phyloP scores from a whole-genome alignment of 2,113 vertebrate genomes.

The Sturnira hondurensis region DNA sequence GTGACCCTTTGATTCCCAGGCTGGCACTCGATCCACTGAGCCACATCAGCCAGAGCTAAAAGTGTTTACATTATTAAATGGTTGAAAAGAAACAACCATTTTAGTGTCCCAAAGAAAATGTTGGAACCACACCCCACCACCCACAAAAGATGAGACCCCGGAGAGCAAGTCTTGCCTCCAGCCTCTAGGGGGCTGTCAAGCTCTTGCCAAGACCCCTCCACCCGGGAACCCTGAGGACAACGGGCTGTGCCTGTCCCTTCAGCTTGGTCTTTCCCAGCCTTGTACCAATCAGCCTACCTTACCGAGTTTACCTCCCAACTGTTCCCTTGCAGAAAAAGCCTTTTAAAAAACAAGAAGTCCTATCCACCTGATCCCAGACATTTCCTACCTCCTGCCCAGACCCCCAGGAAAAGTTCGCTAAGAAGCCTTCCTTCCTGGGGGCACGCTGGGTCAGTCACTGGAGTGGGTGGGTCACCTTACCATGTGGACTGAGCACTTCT shows the following conservation, averaged over 20 bases:
- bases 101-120: too few species aligned
- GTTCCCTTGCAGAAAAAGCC: background rate
- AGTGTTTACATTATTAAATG: too few species aligned
- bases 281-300: background rate
- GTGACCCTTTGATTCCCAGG: too few species aligned
- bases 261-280: background rate
- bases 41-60: too few species aligned
- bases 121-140: too few species aligned
- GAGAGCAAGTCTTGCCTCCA: background rate
- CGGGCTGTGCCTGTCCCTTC: too few species aligned
- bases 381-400: background rate
- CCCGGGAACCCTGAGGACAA: background rate
- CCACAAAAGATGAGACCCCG: background rate
- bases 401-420: background rate
- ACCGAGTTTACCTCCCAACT: background rate
- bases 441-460: too few species aligned
- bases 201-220: background rate
- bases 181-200: background rate
- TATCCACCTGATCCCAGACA: background rate
- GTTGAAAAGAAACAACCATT: too few species aligned
- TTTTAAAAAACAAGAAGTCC: background rate
- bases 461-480: background rate
- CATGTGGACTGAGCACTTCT: background rate
- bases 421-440: background rate
- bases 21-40: too few species aligned